These are phyloP conservation scores for Aphidoletes aphidimyza DNA, from an alignment of 2,888 invertebrate species.

Conservation along the genomic window DNA sequence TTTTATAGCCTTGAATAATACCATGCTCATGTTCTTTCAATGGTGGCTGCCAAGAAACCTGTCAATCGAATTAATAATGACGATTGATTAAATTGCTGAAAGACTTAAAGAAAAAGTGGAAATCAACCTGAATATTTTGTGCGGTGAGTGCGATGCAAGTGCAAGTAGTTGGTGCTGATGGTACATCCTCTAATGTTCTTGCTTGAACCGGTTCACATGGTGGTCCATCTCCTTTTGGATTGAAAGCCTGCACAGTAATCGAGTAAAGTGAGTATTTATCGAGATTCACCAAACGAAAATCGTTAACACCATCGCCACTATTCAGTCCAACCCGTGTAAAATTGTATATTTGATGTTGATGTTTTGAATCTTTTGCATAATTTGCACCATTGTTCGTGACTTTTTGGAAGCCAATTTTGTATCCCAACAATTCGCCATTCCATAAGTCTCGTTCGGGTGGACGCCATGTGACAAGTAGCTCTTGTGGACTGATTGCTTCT, in stretches of 20 bases:
- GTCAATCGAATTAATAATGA: conserved; percentile 65
- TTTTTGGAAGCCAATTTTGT: conserved; percentile 71
- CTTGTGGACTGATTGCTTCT: conserved; percentile 75
- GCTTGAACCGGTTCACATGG: conserved; percentile 72
- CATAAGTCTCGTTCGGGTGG: conserved; percentile 77
- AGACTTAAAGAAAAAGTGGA: not conserved
- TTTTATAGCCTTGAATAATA: conserved; percentile 80
- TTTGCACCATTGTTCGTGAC: conserved; percentile 64
- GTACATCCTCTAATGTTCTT: conserved; percentile 69
- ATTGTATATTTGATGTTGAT: conserved; percentile 60
- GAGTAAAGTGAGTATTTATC: conserved; percentile 84
- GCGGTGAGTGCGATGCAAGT: conserved; percentile 76
- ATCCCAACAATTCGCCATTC: conserved; percentile 81
- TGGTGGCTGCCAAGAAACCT: conserved; percentile 77
- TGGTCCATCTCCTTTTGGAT: conserved; percentile 82
- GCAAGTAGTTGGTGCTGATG: conserved; percentile 76
- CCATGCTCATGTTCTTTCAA: conserved; percentile 74
- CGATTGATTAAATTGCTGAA: not conserved
- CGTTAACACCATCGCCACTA: conserved; percentile 63
- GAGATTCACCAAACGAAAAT: conserved; percentile 73
- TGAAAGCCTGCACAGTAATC: conserved; percentile 82
- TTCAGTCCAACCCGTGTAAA: conserved; percentile 65
- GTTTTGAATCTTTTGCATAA: not conserved
- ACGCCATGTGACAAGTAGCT: conserved; percentile 79
- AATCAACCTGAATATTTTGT: conserved; percentile 75